phyloP scores from a whole-genome alignment of 2,797 vertebrate species.

The Hydrocynus forskahlii region DNA sequence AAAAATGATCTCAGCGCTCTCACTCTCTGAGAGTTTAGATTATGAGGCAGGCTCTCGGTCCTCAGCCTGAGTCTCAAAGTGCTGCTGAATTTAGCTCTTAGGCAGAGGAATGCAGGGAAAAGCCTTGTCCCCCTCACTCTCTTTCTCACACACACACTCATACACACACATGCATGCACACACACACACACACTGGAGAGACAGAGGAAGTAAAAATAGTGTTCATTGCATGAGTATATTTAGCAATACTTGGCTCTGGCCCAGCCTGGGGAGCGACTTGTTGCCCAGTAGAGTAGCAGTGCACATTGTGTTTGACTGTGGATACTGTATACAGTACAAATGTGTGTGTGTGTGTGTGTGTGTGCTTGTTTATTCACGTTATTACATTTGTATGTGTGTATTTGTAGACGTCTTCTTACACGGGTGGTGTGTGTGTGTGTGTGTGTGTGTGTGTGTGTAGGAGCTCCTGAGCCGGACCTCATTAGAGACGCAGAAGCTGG shows the following conservation, averaged over 20 bases:
- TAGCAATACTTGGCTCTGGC: constrained; percentile 67
- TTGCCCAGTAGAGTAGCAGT: constrained; percentile 51
- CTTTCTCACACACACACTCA: constrained; percentile 26
- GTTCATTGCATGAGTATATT: constrained; percentile 72
- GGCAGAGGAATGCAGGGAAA: constrained; percentile 57
- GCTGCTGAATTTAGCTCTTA: constrained; percentile 45
- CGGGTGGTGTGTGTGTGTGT: constrained; percentile 34
- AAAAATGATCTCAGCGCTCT: not conserved
- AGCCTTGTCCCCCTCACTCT: constrained; percentile 4
- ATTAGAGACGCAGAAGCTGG: constrained; percentile 94
- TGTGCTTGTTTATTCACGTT: constrained; percentile 6
- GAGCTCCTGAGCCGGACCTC: constrained; percentile 91
- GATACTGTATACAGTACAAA: constrained; percentile 26
- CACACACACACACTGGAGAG: constrained; percentile 20
- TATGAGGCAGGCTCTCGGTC: constrained; percentile 13
- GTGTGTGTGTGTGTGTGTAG: constrained; percentile 66
- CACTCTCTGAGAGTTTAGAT: not conserved
- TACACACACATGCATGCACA: constrained; percentile 32
- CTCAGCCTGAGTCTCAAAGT: constrained; percentile 35
- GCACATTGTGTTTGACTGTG: constrained; percentile 38
- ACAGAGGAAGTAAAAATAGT: constrained; percentile 75
- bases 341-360: constrained; percentile 17
- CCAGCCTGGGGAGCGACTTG: constrained; percentile 61
- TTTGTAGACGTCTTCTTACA: too few relatives aligned
- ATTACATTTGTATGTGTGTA: constrained; percentile 1